A percentile compares a stretch with the other conserved stretches of the same genome.
These are phyloP conservation scores for Eulemur albifrons DNA, from an alignment of 2,797 vertebrate species.

Conservation along the genomic window DNA sequence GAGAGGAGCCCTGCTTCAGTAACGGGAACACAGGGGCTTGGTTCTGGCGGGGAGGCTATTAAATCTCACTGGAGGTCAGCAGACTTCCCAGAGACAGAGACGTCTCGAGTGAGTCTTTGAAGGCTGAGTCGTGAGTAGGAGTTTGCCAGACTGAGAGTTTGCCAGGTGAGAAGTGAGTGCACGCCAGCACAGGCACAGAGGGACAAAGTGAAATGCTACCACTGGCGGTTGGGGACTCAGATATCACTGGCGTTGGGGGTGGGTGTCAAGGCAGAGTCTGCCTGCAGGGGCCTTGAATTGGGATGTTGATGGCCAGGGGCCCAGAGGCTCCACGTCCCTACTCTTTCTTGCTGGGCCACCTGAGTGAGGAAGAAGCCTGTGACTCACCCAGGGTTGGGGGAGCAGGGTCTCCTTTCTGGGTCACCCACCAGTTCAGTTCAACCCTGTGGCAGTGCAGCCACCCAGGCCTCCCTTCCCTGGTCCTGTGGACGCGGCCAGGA, in stretches of 20 bases:
- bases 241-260: not conserved
- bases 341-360: not conserved
- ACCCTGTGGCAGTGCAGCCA: not conserved
- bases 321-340: not conserved
- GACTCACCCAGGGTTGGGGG: not conserved
- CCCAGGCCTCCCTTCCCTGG: not conserved
- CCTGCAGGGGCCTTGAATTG: not conserved
- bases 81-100: not conserved
- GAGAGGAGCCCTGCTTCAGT: not conserved
- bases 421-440: not conserved
- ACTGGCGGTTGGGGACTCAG: not conserved
- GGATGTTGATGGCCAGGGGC: not conserved
- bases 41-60: not conserved
- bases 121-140: not conserved
- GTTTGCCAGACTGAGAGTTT: not conserved
- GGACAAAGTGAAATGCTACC: not conserved
- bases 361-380: not conserved
- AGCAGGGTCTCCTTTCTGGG: not conserved
- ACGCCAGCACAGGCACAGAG: not conserved
- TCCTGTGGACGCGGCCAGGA: not conserved
- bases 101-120: not conserved
- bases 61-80: not conserved
- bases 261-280: not conserved
- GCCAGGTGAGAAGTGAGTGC: not conserved
- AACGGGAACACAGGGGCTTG: not conserved